Percentiles rank a stretch among this genome's conserved stretches.
phyloP scores from a whole-genome alignment of 2,113 vertebrate species.

The Psittacara wagleri region DNA sequence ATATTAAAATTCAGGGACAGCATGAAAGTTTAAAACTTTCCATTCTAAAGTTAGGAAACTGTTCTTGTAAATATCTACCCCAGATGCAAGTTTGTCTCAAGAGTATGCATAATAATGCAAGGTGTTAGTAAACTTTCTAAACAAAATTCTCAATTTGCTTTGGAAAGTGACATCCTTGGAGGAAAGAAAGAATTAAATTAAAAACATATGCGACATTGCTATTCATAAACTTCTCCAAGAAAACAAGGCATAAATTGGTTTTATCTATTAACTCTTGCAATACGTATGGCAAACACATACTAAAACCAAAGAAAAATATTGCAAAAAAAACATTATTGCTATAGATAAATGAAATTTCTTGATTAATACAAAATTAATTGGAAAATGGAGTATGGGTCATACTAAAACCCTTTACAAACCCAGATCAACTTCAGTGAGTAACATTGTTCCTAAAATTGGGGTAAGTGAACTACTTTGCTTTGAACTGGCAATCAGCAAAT shows the following conservation, averaged over 20 bases:
- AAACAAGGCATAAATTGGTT: neutral
- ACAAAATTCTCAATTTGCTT: neutral
- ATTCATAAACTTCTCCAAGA: conserved; percentile 5
- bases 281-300: neutral
- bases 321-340: neutral
- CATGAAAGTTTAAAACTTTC: neutral
- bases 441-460: neutral
- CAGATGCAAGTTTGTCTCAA: neutral
- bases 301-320: neutral
- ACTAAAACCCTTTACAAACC: neutral
- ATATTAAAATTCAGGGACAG: neutral
- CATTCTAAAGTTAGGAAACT: neutral
- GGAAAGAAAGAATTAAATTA: conserved; percentile 24
- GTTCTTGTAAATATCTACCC: neutral
- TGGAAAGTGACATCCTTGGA: neutral
- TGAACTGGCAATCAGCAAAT: neutral
- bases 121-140: neutral
- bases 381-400: neutral
- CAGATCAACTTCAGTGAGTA: neutral
- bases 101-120: neutral
- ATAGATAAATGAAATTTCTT: neutral
- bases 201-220: neutral
- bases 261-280: conserved; percentile 15
- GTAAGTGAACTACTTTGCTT: neutral
- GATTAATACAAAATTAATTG: neutral